Percentiles rank a stretch among this genome's conserved stretches.
These are phyloP conservation scores for Thereva unica DNA, from an alignment of 2,888 invertebrate species.

Conservation along the genomic window DNA sequence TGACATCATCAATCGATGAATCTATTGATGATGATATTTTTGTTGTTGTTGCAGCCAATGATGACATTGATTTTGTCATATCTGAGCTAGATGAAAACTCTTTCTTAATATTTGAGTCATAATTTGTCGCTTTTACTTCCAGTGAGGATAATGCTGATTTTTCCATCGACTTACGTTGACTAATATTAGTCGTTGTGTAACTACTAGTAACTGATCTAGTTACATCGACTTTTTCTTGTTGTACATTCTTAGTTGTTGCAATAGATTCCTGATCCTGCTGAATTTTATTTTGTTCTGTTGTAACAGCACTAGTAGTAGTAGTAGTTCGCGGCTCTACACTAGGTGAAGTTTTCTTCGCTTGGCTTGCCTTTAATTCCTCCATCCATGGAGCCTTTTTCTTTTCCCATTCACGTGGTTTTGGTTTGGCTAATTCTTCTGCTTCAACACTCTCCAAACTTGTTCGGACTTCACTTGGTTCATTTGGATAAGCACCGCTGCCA, in stretches of 20 bases:
- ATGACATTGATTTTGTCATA: slow-evolving; percentile 41
- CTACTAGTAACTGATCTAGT: slow-evolving; percentile 31
- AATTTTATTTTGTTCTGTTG: neutral
- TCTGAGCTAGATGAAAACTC: slow-evolving; percentile 25
- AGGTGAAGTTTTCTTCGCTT: slow-evolving; percentile 59
- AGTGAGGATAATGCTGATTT: slow-evolving; percentile 11
- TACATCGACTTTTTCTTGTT: slow-evolving; percentile 34
- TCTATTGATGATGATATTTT: slow-evolving; percentile 27
- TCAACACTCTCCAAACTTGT: slow-evolving; percentile 39
- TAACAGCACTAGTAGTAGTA: slow-evolving; percentile 4
- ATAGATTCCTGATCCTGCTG: neutral
- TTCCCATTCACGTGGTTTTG: slow-evolving; percentile 71
- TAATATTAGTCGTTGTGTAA: slow-evolving; percentile 27
- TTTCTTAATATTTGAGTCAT: slow-evolving; percentile 19
- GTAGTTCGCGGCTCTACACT: slow-evolving; percentile 48
- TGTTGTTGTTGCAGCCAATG: slow-evolving; percentile 35
- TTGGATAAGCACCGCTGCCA: slow-evolving; percentile 49
- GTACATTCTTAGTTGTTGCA: neutral
- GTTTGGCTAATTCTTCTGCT: slow-evolving; percentile 61
- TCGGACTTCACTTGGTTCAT: slow-evolving; percentile 46
- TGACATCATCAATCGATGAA: slow-evolving; percentile 49
- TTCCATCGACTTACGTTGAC: slow-evolving; percentile 38
- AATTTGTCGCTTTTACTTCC: slow-evolving; percentile 10
- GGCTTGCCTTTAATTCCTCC: slow-evolving; percentile 78
- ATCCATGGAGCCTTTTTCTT: slow-evolving; percentile 79